phyloP scores from a whole-genome alignment of 2,797 vertebrate species.

The Tolypeutes matacus region DNA sequence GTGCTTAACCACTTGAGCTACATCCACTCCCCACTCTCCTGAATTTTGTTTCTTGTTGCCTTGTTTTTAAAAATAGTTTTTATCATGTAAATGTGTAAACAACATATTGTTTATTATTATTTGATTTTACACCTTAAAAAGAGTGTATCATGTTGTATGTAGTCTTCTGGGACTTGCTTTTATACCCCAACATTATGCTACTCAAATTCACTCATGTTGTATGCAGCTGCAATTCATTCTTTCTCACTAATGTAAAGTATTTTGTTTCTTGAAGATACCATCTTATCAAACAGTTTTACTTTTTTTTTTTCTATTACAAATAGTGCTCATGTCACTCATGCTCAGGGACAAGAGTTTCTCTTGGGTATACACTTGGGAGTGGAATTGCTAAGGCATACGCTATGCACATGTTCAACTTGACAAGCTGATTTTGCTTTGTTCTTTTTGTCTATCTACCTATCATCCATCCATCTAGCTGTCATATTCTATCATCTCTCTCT shows the following conservation, averaged over 20 bases:
- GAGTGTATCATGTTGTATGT: neutral
- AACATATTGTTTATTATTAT: neutral
- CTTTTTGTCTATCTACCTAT: neutral
- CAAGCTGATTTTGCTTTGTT: neutral
- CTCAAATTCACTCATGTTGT: neutral
- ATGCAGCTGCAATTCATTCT: neutral
- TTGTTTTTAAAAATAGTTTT: conserved; percentile 45
- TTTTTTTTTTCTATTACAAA: neutral
- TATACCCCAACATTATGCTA: neutral
- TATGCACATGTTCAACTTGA: neutral
- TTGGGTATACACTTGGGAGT: no score
- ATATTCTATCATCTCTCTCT: no score
- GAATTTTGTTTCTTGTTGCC: neutral
- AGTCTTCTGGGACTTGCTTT: neutral
- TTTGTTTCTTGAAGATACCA: neutral
- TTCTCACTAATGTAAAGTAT: neutral
- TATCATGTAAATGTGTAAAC: neutral
- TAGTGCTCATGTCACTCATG: neutral
- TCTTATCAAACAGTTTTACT: neutral
- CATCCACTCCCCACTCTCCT: no score
- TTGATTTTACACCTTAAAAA: conserved; percentile 56
- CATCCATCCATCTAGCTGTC: neutral
- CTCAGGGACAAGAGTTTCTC: neutral
- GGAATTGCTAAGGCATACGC: neutral
- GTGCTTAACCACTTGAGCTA: no score